Conservation (phyloP, 2,113 vertebrate genomes). For the Onychostruthus taczanowskii region DNA sequence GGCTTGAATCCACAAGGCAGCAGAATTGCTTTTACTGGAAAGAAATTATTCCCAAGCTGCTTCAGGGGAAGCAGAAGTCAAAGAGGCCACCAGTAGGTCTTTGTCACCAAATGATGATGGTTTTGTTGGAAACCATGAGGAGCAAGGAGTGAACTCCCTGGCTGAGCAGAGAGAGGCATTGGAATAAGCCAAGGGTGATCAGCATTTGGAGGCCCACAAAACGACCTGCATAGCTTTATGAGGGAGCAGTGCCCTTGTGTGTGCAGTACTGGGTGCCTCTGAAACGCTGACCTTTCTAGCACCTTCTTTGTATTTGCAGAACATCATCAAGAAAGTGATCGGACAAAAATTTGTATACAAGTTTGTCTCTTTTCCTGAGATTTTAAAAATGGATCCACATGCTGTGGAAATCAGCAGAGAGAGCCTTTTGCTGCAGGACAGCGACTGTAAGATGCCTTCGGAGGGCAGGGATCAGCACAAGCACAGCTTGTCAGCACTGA, state of each 20-base stretch:
- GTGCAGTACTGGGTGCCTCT: neutral
- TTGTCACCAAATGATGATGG: neutral
- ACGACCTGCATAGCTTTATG: neutral
- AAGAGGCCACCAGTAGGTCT: neutral
- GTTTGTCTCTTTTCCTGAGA: slow-evolving; percentile 96
- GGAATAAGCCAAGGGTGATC: neutral
- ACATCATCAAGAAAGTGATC: slow-evolving; percentile 98
- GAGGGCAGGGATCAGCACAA: slow-evolving; percentile 81
- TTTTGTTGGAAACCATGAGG: neutral
- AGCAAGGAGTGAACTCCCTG: neutral
- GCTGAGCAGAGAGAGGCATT: neutral
- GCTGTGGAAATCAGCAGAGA: slow-evolving; percentile 87
- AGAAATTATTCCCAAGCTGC: neutral
- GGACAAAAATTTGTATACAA: slow-evolving; percentile 98
- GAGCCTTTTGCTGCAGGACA: slow-evolving; percentile 82
- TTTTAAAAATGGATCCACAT: slow-evolving; percentile 93
- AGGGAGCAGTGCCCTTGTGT: neutral
- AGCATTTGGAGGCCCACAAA: neutral
- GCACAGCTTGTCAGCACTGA: slow-evolving; percentile 80
- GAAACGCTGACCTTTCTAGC: neutral
- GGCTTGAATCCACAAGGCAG: rapidly evolving
- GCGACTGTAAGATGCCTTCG: slow-evolving; percentile 72
- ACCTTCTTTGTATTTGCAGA: slow-evolving; percentile 77
- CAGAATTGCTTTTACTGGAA: neutral
- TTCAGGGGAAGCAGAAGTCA: neutral